A percentile compares a stretch with the other conserved stretches of the same genome.
Conservation (phyloP, 2,113 vertebrate genomes). For the Mirounga angustirostris region DNA sequence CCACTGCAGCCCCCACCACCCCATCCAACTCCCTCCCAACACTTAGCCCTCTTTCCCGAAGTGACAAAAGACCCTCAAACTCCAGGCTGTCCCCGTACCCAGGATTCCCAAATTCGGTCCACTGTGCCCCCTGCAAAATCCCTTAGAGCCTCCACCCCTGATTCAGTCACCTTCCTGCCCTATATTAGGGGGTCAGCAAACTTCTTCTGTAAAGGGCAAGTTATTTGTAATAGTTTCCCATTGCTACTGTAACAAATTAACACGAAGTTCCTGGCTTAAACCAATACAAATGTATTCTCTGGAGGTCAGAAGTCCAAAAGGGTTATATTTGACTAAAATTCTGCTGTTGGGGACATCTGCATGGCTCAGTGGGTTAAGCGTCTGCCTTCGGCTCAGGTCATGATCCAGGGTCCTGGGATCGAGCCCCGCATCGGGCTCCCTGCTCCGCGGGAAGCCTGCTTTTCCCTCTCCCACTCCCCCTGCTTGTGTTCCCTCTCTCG, state of each 20-base stretch:
- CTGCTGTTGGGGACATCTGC: not conserved
- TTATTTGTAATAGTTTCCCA: not conserved
- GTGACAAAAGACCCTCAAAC: not conserved
- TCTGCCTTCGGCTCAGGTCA: not conserved
- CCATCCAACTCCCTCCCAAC: not conserved
- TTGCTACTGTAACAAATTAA: not conserved
- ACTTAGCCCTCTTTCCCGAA: not conserved
- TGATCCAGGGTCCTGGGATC: not conserved
- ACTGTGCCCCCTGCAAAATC: not conserved
- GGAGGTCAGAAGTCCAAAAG: not conserved
- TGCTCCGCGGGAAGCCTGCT: not conserved
- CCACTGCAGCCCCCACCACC: not conserved
- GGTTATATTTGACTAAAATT: not conserved
- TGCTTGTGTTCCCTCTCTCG: not conserved
- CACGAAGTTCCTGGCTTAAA: not conserved
- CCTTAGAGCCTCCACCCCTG: not conserved
- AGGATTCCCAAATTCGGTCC: not conserved
- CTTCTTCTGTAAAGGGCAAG: not conserved
- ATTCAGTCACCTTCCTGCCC: not conserved
- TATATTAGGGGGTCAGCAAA: not conserved
- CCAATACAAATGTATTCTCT: not conserved
- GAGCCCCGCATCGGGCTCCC: too few species aligned
- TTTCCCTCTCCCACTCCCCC: not conserved
- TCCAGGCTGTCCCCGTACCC: not conserved
- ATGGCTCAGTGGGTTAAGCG: not conserved